Evolutionary conservation across 2,113 vertebrate species (phyloP), one percentile per base, ranked within the genome.

Genomic region (Equus quagga): DNA sequence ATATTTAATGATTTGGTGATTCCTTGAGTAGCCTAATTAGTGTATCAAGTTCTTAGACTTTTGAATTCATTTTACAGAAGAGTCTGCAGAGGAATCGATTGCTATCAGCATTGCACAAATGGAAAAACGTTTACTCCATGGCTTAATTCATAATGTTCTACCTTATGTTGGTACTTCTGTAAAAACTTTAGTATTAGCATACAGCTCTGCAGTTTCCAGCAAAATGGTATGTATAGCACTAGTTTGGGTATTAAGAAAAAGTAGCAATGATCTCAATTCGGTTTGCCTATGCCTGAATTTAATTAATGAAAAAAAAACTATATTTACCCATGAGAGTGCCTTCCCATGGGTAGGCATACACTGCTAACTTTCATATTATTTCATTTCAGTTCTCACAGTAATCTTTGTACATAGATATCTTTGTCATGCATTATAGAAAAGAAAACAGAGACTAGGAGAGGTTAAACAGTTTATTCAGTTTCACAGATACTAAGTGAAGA

Each of bases 201-300:
- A 99, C 98, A 99, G 99, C 96, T 99, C 99, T 73, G 99, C 99
- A 54, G 99, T 98, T 84, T 99, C 99, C 82, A 99, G 99, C 99
- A 99, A 99, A 99, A 99, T 99, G 99, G 99, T 99, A 98, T 31
- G 99, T 94, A 79, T 84, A 95, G 92, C 70, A 76, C 4, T 81
- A 56, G 49, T 33, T 94, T 95, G 60, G 54, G 24, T 87, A 81
- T 87, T 97, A 89, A 91, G 56, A 80, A 79, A 89, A 76, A 95
- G 28, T 44, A 60, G 73, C 73, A 79, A 1, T 78, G 69, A 72
- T 54, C 46, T 49, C 56, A 69, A 31, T 92, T 93, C 80, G n/a
- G 18, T 95, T 86, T 95, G 24, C 36, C 85, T 89, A 89, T 96
- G 82, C 58, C 41, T 92, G 24, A 86, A 23, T 86, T 86, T 92